phyloP scores from a whole-genome alignment of 1,140 invertebrate genomes.

The Drosophila mayri region DNA sequence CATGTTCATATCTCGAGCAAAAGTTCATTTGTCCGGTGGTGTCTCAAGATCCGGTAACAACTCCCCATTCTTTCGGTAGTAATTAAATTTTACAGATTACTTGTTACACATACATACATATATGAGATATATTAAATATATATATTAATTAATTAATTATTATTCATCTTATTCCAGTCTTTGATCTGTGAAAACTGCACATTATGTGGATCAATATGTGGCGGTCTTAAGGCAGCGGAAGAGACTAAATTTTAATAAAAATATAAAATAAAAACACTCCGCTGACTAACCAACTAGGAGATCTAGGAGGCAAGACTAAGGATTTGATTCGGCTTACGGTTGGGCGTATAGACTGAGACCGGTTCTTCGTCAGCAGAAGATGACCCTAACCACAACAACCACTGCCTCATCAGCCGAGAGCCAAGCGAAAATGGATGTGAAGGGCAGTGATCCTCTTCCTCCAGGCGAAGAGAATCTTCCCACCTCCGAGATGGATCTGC shows the following conservation, averaged over 20 bases:
- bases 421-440: constrained; percentile 83
- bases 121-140: background rate
- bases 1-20: constrained; percentile 27
- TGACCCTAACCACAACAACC: constrained; percentile 81
- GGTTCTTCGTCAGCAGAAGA: constrained; percentile 61
- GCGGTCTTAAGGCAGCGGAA: constrained; percentile 13
- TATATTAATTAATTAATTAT: background rate
- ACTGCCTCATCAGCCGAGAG: constrained; percentile 71
- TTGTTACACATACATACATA: background rate
- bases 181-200: constrained; percentile 2
- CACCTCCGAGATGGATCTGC: constrained; percentile 91
- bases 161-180: background rate
- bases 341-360: constrained; percentile 26
- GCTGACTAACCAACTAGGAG: background rate
- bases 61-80: background rate
- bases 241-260: background rate
- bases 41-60: constrained; percentile 33
- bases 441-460: constrained; percentile 42
- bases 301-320: background rate
- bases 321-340: background rate
- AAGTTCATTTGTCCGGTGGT: constrained; percentile 26
- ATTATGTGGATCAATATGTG: constrained; percentile 30
- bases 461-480: constrained; percentile 80
- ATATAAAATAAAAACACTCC: background rate
- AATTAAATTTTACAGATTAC: background rate